These are phyloP conservation scores for Epistrophe grossulariae DNA, from an alignment of 2,888 invertebrate genomes.

Conservation along the genomic window DNA sequence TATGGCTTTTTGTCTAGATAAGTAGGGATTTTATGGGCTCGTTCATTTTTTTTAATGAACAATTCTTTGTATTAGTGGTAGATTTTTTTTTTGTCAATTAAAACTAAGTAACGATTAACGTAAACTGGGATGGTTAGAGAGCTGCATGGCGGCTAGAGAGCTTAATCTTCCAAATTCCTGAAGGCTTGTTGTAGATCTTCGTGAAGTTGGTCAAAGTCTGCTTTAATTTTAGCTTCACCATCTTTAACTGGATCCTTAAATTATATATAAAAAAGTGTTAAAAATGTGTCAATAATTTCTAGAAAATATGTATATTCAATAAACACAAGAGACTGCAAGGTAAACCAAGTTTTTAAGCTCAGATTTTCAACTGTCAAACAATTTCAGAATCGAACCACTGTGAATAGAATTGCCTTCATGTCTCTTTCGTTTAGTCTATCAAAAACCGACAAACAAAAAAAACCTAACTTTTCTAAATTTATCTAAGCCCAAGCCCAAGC, in stretches of 20 bases:
- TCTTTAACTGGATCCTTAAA: constrained; percentile 97
- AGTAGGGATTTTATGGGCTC: constrained; percentile 61
- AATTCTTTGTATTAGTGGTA: constrained; percentile 41
- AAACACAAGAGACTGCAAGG: not conserved
- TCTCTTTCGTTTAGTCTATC: too few species aligned
- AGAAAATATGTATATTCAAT: not conserved
- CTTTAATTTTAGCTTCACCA: constrained; percentile 97
- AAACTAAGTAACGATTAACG: constrained; percentile 74
- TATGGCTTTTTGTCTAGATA: constrained; percentile 54
- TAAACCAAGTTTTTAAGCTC: too few species aligned
- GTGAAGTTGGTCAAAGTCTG: constrained; percentile 97
- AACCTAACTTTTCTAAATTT: too few species aligned
- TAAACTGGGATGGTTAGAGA: constrained; percentile 73
- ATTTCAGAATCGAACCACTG: too few species aligned
- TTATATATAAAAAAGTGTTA: not conserved
- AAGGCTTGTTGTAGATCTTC: constrained; percentile 98
- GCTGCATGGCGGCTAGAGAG: constrained; percentile 31
- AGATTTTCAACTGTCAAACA: too few species aligned
- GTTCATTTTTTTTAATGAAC: constrained; percentile 53
- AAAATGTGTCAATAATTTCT: too few species aligned
- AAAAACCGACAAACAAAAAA: too few species aligned
- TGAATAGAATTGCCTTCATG: too few species aligned
- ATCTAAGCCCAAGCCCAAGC: too few species aligned
- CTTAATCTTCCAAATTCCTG: constrained; percentile 98
- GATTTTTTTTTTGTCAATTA: constrained; percentile 57